Evolutionary conservation across 2,888 invertebrate genomes (phyloP), one percentile per base, ranked within the genome.

Genomic region (Dyspetes luteomarginatus): DNA sequence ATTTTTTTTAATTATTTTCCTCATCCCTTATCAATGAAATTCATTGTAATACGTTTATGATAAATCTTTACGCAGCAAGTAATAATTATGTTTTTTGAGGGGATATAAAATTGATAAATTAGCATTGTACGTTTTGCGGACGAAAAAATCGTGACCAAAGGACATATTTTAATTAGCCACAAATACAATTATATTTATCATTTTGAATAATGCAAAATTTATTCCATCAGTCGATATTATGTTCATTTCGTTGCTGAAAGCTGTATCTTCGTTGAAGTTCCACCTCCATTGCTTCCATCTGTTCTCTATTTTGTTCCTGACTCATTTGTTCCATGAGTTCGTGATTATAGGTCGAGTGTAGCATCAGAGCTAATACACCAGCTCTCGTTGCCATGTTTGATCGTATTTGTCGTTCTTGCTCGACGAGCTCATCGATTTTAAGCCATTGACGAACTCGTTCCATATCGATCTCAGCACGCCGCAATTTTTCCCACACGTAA

Each of bases 321-420:
- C 93, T 93, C 84, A 95, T 93, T 86, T 95, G 94, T 88, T 97
- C 97, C 95, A 97, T 96, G 0, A 97, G 94, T 86, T 97, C 97
- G 90, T 98, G 98, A 92, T 98, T 98, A 90, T 98, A 98, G 0
- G 98, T 98, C 4, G 98, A 98, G 91, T 99, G 98, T n/a, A 99
- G 93, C 96, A 99, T 97, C 0, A 99, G 93, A 0, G 98, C 97
- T 12, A 99, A 93, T 0, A 99, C 97, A 0, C 98, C 98, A 52
- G 98, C 98, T 76, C 99, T 95, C 86, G 95, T 95, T 1, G 95
- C 94, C 93, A 96, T 94, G 15, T 94, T 94, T 12, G 93, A 93
- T 2, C 98, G 93, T 28, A 98, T 96, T 87, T 96, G 97, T 80
- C 98, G 94, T 92, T 99, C 98, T 90, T 98, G 97, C 87, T 99